These are phyloP conservation scores for Cerastoderma edule DNA, from an alignment of 2,888 invertebrate genomes.

Conservation along the genomic window DNA sequence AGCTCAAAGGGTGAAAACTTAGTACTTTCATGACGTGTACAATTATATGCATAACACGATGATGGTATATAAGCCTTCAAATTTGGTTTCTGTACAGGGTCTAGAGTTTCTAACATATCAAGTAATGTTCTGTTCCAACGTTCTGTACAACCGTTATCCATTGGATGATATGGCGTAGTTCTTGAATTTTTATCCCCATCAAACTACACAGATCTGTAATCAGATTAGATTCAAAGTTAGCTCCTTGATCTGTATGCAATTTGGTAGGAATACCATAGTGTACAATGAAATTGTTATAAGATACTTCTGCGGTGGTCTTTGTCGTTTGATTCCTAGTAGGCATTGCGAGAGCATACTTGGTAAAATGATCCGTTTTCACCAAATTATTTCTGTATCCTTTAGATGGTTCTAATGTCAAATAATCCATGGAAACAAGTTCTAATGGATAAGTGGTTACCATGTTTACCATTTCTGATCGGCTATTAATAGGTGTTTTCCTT, in stretches of 20 bases:
- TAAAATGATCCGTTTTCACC: slow-evolving; percentile 37
- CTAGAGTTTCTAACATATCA: slow-evolving; percentile 41
- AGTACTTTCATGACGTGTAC: slow-evolving; percentile 37
- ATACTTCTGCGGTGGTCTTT: slow-evolving; percentile 33
- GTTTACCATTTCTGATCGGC: slow-evolving; percentile 17
- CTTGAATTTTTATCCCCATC: slow-evolving; percentile 24
- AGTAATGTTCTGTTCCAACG: slow-evolving; percentile 44
- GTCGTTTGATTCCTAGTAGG: slow-evolving; percentile 33
- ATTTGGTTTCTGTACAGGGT: slow-evolving; percentile 27
- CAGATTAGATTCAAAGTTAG: slow-evolving; percentile 32
- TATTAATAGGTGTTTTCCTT: slow-evolving; percentile 30
- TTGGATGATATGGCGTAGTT: slow-evolving; percentile 53
- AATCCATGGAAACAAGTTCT: slow-evolving; percentile 41
- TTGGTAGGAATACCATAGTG: slow-evolving; percentile 30
- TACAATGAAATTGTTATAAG: slow-evolving; percentile 27
- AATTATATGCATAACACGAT: slow-evolving; percentile 37
- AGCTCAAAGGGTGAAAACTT: slow-evolving; percentile 32
- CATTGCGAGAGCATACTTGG: slow-evolving; percentile 28
- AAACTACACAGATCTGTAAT: slow-evolving; percentile 28
- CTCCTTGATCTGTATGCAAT: slow-evolving; percentile 29
- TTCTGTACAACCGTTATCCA: slow-evolving; percentile 48
- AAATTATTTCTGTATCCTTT: slow-evolving; percentile 28
- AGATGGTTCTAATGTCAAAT: slow-evolving; percentile 29
- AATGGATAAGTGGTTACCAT: slow-evolving; percentile 30
- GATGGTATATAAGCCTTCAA: slow-evolving; percentile 37